phyloP scores from a whole-genome alignment of 2,888 invertebrate genomes.

The Brachyopa scutellaris region DNA sequence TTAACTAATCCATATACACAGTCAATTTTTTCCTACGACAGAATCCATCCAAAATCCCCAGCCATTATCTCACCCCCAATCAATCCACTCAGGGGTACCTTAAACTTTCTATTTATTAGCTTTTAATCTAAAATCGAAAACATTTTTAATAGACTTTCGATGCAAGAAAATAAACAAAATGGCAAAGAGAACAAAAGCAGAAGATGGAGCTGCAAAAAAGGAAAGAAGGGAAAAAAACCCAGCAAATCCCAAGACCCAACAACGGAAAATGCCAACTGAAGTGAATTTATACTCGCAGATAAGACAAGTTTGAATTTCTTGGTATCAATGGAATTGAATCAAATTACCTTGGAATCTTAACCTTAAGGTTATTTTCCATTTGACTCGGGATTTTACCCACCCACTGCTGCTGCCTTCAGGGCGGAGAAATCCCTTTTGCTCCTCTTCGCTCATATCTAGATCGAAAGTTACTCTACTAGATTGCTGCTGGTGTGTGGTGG shows the following conservation, averaged over 20 bases:
- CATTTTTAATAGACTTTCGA: slow-evolving; percentile 70
- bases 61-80: slow-evolving; percentile 31
- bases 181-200: slow-evolving; percentile 36
- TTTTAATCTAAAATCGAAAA: slow-evolving; percentile 69
- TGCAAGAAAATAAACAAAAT: slow-evolving; percentile 57
- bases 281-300: slow-evolving; percentile 68
- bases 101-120: slow-evolving; percentile 69
- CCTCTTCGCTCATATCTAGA: slow-evolving; percentile 54
- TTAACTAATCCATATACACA: slow-evolving; percentile 38
- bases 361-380: slow-evolving; percentile 81
- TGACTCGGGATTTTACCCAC: slow-evolving; percentile 75
- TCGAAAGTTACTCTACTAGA: slow-evolving; percentile 66
- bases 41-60: neutral
- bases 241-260: slow-evolving; percentile 51
- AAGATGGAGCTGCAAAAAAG: neutral
- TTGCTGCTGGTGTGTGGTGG: slow-evolving; percentile 72
- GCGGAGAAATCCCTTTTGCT: slow-evolving; percentile 48
- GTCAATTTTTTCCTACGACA: neutral
- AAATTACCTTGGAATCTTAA: slow-evolving; percentile 82
- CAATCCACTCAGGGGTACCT: slow-evolving; percentile 52
- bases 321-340: slow-evolving; percentile 82
- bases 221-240: neutral
- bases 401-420: slow-evolving; percentile 55
- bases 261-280: slow-evolving; percentile 63
- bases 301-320: slow-evolving; percentile 70